Percentiles rank a stretch among this genome's conserved stretches.
Evolutionary conservation across 64 coral and sea anemone genomes (phyloP).

Genomic region (Catalaphyllia jardinei): DNA sequence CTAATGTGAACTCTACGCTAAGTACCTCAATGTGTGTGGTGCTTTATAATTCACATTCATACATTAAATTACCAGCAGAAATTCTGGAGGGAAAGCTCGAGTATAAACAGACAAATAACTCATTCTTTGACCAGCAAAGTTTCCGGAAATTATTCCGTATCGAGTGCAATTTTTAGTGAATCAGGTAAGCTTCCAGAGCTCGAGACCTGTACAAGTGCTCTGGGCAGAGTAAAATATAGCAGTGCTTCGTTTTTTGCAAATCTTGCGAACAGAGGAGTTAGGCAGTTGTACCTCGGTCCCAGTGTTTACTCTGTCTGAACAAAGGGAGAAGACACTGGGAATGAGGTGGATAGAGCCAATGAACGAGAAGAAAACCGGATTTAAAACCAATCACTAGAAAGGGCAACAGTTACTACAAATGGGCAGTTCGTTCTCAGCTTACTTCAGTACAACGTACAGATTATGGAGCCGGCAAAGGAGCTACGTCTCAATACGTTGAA

Average conservation of each 20-base stretch:
- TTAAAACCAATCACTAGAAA: too few species aligned
- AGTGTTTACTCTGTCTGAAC: too few species aligned
- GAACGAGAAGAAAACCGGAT: too few species aligned
- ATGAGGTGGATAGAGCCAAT: too few species aligned
- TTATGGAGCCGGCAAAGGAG: too few species aligned
- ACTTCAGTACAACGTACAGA: too few species aligned
- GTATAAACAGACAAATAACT: not conserved
- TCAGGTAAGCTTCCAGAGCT: not conserved
- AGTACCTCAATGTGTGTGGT: not conserved
- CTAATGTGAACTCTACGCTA: too few species aligned
- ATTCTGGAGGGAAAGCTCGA: not conserved
- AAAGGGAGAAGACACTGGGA: too few species aligned
- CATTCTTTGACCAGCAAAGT: constrained; percentile 5
- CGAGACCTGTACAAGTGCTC: not conserved
- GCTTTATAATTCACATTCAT: not conserved
- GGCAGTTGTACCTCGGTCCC: not conserved
- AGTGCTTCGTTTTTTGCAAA: not conserved
- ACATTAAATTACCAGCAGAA: not conserved
- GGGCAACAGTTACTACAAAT: too few species aligned
- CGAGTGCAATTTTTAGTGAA: not conserved
- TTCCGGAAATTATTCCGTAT: not conserved
- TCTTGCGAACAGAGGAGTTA: not conserved
- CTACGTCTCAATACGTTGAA: too few species aligned
- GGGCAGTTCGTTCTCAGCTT: too few species aligned
- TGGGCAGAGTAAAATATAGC: not conserved